Conservation (phyloP, 2,888 invertebrate genomes). For the Deroplatys truncata region DNA sequence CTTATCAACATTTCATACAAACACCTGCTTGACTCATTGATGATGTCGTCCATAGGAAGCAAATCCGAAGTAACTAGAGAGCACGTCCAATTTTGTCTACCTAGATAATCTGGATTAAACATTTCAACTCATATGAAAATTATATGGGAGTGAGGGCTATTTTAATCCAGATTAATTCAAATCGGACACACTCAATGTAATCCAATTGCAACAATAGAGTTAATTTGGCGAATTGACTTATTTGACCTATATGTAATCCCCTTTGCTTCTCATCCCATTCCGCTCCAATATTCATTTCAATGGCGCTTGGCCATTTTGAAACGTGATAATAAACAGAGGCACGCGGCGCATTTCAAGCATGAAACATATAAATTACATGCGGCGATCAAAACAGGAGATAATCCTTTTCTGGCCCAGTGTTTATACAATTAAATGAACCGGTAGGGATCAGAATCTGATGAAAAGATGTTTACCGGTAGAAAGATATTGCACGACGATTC, state of each 20-base stretch:
- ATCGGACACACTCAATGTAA: background rate
- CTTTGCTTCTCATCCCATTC: background rate
- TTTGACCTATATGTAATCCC: background rate
- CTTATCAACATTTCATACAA: background rate
- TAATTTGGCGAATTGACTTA: background rate
- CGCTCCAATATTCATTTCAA: background rate
- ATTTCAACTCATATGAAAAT: background rate
- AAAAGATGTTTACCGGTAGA: background rate
- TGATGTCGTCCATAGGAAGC: background rate
- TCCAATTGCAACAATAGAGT: background rate
- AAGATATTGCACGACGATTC: background rate
- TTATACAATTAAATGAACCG: background rate
- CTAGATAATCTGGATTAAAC: background rate
- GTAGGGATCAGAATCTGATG: background rate
- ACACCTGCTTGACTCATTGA: background rate
- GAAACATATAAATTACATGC: background rate
- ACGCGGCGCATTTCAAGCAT: background rate
- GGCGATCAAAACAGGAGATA: background rate
- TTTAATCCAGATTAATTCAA: conserved; percentile 1
- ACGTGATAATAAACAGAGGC: background rate
- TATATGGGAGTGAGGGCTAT: background rate
- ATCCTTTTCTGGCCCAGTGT: background rate
- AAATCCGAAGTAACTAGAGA: background rate
- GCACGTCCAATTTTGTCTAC: background rate
- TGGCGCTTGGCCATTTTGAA: background rate